Conservation (phyloP, 1,140 invertebrate species). For the Polypedilum vanderplanki region DNA sequence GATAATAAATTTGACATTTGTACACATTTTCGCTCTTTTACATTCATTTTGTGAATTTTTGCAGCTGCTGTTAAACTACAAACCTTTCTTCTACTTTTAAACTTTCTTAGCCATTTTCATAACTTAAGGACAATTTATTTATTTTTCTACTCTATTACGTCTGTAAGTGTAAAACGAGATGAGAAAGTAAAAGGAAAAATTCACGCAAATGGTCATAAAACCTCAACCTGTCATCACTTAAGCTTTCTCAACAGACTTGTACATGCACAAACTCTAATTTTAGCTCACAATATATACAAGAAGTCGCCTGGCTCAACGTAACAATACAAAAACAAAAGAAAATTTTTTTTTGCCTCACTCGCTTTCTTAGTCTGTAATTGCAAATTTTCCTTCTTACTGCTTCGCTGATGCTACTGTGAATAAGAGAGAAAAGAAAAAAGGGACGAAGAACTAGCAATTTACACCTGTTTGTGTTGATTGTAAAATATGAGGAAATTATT, state of each 20-base stretch:
- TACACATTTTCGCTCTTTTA: conserved; percentile 1
- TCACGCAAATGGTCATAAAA: neutral
- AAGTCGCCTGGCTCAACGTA: neutral
- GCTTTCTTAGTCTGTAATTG: too few relatives aligned
- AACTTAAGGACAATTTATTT: neutral
- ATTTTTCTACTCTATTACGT: neutral
- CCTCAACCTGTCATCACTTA: conserved; percentile 27
- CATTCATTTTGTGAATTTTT: conserved; percentile 1
- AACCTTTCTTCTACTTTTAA: neutral
- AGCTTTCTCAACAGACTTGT: neutral
- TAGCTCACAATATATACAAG: neutral
- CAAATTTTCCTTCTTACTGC: neutral
- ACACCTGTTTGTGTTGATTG: conserved; percentile 12
- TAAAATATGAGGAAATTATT: neutral
- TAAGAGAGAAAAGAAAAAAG: too few relatives aligned
- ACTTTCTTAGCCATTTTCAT: neutral
- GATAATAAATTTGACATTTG: conserved; percentile 26
- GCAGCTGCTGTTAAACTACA: neutral
- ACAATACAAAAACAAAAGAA: neutral
- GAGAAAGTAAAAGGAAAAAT: neutral
- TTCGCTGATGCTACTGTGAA: neutral
- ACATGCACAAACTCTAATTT: neutral
- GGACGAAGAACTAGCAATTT: conserved; percentile 10
- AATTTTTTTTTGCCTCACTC: too few relatives aligned
- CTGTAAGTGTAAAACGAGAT: neutral